These are phyloP conservation scores for Orchestia grillus DNA, from an alignment of 1,140 invertebrate species.

Conservation along the genomic window DNA sequence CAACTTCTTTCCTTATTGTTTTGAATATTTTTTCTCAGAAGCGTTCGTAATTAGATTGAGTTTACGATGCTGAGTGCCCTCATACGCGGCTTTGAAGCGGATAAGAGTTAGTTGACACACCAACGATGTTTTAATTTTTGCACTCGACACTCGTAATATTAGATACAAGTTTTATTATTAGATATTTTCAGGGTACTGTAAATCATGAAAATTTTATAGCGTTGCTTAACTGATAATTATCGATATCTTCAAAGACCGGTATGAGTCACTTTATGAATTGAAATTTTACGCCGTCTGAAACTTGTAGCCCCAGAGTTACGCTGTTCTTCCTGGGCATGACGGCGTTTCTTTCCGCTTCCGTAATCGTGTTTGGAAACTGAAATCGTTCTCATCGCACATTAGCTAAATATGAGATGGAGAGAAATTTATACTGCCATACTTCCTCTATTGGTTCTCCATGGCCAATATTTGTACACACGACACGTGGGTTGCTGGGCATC, in stretches of 20 bases:
- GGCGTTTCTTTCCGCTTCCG: not conserved
- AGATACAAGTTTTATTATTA: not conserved
- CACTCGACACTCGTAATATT: not conserved
- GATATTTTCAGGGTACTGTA: not conserved
- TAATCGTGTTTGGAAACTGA: not conserved
- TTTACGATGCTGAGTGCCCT: not conserved
- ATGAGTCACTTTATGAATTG: not conserved
- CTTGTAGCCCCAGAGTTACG: not conserved
- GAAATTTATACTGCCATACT: too few relatives aligned
- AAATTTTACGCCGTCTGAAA: not conserved
- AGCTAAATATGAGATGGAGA: too few relatives aligned
- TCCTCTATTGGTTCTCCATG: too few relatives aligned
- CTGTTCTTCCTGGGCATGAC: not conserved
- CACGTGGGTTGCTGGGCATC: too few relatives aligned
- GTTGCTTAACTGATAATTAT: not conserved
- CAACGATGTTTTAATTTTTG: not conserved
- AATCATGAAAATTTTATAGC: not conserved
- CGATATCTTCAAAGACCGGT: not conserved
- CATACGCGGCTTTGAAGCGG: not conserved
- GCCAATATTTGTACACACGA: too few relatives aligned
- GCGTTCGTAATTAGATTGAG: not conserved
- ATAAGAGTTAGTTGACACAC: not conserved
- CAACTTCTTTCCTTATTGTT: not conserved
- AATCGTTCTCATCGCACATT: too few relatives aligned
- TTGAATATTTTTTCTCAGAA: not conserved